Base-by-base conservation (phyloP, 2,113 vertebrate species). In the Mirza zaza region DNA sequence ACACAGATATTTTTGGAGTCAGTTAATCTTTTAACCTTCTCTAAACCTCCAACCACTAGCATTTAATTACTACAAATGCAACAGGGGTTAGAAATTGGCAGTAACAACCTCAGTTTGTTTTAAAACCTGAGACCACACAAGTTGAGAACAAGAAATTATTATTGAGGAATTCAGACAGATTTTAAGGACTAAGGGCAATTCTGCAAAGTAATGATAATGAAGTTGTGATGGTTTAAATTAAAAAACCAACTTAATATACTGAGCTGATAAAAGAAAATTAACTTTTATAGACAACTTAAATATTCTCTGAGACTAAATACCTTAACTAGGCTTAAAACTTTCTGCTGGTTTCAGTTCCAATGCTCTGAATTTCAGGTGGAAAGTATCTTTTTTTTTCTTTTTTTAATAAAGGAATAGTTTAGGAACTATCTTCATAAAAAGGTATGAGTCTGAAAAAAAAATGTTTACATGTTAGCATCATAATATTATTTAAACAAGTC, bases 121-220 rank as follows among this genome's bases (percentile, higher is more conserved):
- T 97, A 96, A 97, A 96, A 93, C 34, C 52, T 57, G 25, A 95
- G 98, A 95, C 98, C 98, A 98, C 97, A 97, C 97, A 98, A 98
- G 97, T 79, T 76, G 97, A 39, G 48, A 21, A 63, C 84, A 93
- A 98, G 83, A 97, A 96, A 92, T 95, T 79, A 87, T 25, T 95
- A 80, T 0, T 87, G 73, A 95, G 84, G 73, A 90, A 87, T 96
- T 98, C 39, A 96, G 87, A 18, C 63, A 96, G 92, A 96, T 63
- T 83, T 83, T 91, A 97, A 98, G 83, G 91, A 96, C 86, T 71
- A 96, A 92, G 75, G 91, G 39, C 5, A 83, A 89, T 84, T 92
- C 86, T 82, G 67, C 95, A 94, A 87, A 92, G 20, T 36, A 89
- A 91, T 12, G 1, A 71, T n/a, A 97, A 96, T 39, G 55, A 90